Base-by-base conservation (phyloP, 2,888 invertebrate genomes). In the Poecilobothrus nobilitatus region DNA sequence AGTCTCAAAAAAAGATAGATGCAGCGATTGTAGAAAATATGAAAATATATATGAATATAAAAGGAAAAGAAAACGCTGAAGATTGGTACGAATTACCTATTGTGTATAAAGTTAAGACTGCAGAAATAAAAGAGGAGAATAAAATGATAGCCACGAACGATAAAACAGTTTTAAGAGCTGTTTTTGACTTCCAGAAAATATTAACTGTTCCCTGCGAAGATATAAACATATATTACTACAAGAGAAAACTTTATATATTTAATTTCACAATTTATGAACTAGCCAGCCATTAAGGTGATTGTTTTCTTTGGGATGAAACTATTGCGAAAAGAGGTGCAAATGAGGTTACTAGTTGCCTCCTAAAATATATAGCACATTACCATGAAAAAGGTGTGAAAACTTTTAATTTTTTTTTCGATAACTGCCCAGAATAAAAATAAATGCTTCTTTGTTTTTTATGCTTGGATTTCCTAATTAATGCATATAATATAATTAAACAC, bases 241-340 rank as follows among this genome's bases (percentile, higher is more conserved):
- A 72, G 69, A 66, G 71, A 62, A 71, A 72, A 67, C 63, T 73
- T 7, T 69, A 71, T n/a, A 64, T 71, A 44, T 74, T 70, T 63
- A 74, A 74, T 64, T 74, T 74, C 63, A 73, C 74, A n/a, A 66
- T 74, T 1, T 73, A 70, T 68, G 70, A 73, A 66, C 67, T 72
- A 41, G 68, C 12, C 12, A 34, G 33, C 27, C 73, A 71, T 10
- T 18, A 71, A 68, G 74, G 68, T 8, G 34, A 68, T 67, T 76
- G 75, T 67, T 75, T 73, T 67, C 71, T 75, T 68, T 76, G 74
- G 74, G 67, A 71, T 65, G 75, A 76, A 68, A 68, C 68, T n/a
- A 65, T 71, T 33, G 75, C 71, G 8, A 72, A 73, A 63, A 70
- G 73, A 67, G 75, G 74, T 44, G 70, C 75, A 33, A 74, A 73